Percentiles rank a stretch among this genome's conserved stretches.
These are phyloP conservation scores for Mimas tiliae DNA, from an alignment of 2,888 invertebrate genomes.

Conservation along the genomic window DNA sequence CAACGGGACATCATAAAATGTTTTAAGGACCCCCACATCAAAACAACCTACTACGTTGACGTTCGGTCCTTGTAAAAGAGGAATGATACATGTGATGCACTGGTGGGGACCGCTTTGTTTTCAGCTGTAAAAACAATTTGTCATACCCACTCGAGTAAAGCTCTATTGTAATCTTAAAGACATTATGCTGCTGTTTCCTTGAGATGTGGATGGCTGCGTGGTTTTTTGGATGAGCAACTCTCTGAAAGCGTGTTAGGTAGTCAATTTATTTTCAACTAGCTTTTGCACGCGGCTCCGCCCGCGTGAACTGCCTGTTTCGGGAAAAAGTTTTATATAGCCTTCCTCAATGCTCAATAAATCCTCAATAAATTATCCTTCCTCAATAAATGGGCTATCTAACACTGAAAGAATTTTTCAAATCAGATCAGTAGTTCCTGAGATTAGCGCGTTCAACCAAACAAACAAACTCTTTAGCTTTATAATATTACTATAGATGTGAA, in stretches of 20 bases:
- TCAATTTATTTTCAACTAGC: not conserved
- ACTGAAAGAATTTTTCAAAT: too few relatives aligned
- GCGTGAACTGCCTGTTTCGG: too few relatives aligned
- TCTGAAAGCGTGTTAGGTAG: not conserved
- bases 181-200: not conserved
- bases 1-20: conserved; percentile 9
- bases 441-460: too few relatives aligned
- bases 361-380: too few relatives aligned
- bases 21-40: conserved; percentile 12
- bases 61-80: conserved; percentile 8
- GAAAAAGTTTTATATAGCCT: too few relatives aligned
- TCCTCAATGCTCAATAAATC: too few relatives aligned
- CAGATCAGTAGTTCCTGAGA: too few relatives aligned
- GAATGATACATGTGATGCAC: conserved; percentile 16
- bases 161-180: conserved; percentile 12
- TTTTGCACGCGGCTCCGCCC: too few relatives aligned
- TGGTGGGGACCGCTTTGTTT: not conserved
- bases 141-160: conserved; percentile 18
- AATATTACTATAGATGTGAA: too few relatives aligned
- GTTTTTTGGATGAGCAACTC: not conserved
- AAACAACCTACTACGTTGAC: not conserved
- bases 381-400: too few relatives aligned
- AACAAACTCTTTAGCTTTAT: too few relatives aligned
- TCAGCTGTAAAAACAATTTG: conserved; percentile 8
- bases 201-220: not conserved